Evolutionary conservation across 1,140 invertebrate species (phyloP).

Genomic region (Leptinotarsa undecemlineata): DNA sequence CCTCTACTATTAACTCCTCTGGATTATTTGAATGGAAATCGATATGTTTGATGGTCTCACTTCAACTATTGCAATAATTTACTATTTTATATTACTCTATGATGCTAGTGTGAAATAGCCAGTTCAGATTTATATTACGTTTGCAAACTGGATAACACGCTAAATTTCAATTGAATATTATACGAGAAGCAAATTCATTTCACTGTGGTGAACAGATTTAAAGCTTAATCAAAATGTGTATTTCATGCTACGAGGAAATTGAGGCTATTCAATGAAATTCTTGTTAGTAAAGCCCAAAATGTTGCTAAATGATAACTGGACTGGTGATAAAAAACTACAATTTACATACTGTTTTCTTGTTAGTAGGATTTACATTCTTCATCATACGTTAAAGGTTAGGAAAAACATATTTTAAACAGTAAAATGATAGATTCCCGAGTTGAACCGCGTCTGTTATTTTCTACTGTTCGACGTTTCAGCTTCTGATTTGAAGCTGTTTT

Average conservation of each 20-base stretch:
- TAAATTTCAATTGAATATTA: conserved; percentile 8
- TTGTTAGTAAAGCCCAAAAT: not conserved
- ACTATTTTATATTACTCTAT: not conserved
- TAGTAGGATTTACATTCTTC: too few species aligned
- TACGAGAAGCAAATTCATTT: not conserved
- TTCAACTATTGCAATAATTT: not conserved
- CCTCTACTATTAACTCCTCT: not conserved
- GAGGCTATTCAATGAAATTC: not conserved
- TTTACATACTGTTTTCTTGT: too few species aligned
- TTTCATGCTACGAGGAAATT: not conserved
- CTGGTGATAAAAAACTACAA: too few species aligned
- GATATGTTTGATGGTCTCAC: not conserved
- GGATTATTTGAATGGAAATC: not conserved
- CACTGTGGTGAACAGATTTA: conserved; percentile 12
- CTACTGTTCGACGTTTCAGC: too few species aligned
- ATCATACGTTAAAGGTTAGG: too few species aligned
- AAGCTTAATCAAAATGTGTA: conserved; percentile 12
- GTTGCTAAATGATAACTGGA: not conserved
- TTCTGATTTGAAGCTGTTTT: too few species aligned
- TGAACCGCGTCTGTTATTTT: too few species aligned
- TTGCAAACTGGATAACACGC: not conserved
- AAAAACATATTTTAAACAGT: too few species aligned
- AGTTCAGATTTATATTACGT: not conserved
- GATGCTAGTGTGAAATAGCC: not conserved
- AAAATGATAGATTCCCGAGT: too few species aligned